Percentiles rank a stretch among this genome's conserved stretches.
phyloP scores from a whole-genome alignment of 2,113 vertebrate genomes.

The Anoura caudifer region DNA sequence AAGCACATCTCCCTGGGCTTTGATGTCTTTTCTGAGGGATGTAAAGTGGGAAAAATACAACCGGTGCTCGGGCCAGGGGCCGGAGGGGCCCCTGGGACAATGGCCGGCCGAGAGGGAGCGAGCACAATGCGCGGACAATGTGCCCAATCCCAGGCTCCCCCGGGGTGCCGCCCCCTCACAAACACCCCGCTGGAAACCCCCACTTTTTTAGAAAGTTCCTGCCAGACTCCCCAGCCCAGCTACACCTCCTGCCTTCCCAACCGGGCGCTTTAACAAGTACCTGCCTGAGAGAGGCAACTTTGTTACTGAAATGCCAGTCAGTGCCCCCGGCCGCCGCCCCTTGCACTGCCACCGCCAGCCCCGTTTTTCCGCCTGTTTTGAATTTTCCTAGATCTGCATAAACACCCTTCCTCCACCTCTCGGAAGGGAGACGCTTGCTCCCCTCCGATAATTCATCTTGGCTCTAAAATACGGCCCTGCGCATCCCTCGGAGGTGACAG shows the following conservation, averaged over 20 bases:
- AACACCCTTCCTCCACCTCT: constrained; percentile 9
- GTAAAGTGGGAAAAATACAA: constrained; percentile 83
- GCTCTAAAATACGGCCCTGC: constrained; percentile 50
- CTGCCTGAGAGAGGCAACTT: neutral
- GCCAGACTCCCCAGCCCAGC: neutral
- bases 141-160: neutral
- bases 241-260: neutral
- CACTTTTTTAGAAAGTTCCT: constrained; percentile 13
- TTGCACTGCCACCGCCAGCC: neutral
- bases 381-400: constrained; percentile 42
- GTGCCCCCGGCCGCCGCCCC: neutral
- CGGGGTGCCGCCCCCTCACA: neutral
- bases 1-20: constrained; percentile 90
- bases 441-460: constrained; percentile 66
- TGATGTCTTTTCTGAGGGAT: constrained; percentile 96
- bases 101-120: constrained; percentile 76
- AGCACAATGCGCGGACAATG: constrained; percentile 38
- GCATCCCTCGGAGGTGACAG: constrained; percentile 58
- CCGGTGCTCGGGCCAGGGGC: constrained; percentile 71
- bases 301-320: neutral
- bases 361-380: neutral
- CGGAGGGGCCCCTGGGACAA: constrained; percentile 77
- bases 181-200: constrained; percentile 25
- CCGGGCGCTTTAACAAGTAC: neutral
- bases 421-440: neutral